Evolutionary conservation across 2,113 vertebrate species (phyloP), one percentile per base, ranked within the genome.

Genomic region (Nerophis ophidion): DNA sequence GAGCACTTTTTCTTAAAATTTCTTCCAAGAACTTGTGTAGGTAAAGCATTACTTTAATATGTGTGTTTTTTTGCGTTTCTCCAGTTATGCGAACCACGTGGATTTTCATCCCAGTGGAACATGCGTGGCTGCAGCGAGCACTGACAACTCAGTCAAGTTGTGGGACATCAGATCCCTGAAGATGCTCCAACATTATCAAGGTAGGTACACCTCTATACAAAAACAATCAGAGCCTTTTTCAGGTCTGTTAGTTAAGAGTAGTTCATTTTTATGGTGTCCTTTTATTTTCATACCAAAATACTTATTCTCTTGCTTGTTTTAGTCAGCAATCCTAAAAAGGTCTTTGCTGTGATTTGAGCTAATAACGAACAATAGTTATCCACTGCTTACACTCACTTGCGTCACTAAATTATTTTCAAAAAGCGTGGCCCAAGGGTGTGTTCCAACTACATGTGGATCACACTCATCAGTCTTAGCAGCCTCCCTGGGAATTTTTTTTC

Each of bases 51-150:
- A 48, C 10, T 48, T 16, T 0, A 33, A 16, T 70, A 33, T 52
- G 0, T 14, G 14, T 8, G 68, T 19, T 65, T 36, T 42, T 47
- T 19, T 49, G 59, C 33, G 13, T 49, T 9, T 10, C 4, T 19
- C 6, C 80, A 98, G 97, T 57, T 95, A 93, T 76, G 93, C 95
- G 72, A 96, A 86, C 69, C 83, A 88, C 0, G 93, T 92, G 71
- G 97, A 97, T 64, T 99, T 99, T 70, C 95, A 99, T 62, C 95
- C 95, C 26, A 94, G 91, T 6, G 95, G 96, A 1, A 93, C 93
- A 0, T 98, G 93, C 70, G 89, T 99, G 1, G 97, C 96, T 1
- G 91, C 92, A 0, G 93, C 92, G 0, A 70, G 93, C 7, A 93
- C 93, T 34, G 95, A 99, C 83, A 93, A 89, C 86, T 94, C 93